Base-by-base conservation (phyloP, 1,140 invertebrate species). In the Drosophila oshimai region DNA sequence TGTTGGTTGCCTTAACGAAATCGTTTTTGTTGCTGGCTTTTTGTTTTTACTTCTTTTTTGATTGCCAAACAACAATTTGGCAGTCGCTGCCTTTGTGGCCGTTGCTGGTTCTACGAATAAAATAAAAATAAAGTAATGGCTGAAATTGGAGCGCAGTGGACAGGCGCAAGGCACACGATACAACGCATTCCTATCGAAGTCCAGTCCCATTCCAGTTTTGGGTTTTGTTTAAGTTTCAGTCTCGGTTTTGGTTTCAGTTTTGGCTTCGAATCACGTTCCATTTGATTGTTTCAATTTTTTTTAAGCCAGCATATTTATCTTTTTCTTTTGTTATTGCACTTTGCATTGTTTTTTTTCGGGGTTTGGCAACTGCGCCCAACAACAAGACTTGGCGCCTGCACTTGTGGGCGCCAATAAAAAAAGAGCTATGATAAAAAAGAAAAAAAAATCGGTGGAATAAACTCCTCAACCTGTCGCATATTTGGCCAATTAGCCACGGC, bases 61-160 rank as follows among this genome's bases (percentile, higher is more conserved):
- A 84, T 84, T 84, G 75, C 80, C 72, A 80, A 84, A 84, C 80
- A 79, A 70, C 80, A 79, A 71, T 86, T 83, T 74, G 70, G 70
- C 41, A 53, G 61, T 29, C 45, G 51, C 44, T 47, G 69, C 29
- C 37, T 31, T 17, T 36, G 67, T 42, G 69, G 29, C 18, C 37
- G 54, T 55, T 51, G 49, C 41, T 78, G 69, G 62, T 84, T 86
- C 75, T 84, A 62, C 55, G 51, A 49, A 64, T 42, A 62, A 45
- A 74, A 61, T 69, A 51, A 53, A 46, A 42, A 39, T 31, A 13
- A 70, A 71, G 28, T 71, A 72, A 49, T 45, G 53, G 10, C 42
- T 34, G 36, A 80, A 76, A 81, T 74, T 79, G 68, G 60, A 67
- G 62, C 74, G 79, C 69, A 24, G 75, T 74, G 53, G 34, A 54